Evolutionary conservation across 2,113 vertebrate genomes (phyloP).

Genomic region (Apistogramma diplotaenia): DNA sequence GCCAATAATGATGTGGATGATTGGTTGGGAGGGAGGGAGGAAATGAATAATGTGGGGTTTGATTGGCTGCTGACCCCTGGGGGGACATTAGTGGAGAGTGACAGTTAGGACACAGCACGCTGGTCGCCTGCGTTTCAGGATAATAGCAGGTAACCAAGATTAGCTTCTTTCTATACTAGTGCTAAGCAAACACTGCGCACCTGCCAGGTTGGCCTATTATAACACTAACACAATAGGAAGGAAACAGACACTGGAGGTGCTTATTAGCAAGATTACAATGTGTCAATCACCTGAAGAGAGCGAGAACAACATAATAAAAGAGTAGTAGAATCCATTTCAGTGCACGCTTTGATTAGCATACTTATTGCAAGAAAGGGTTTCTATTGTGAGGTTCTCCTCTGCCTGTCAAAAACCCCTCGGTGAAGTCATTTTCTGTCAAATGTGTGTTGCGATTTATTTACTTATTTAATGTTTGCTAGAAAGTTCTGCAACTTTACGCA

Average conservation of each 20-base stretch:
- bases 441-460: background rate
- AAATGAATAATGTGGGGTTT: conserved; percentile 47
- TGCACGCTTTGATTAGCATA: conserved; percentile 65
- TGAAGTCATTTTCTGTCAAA: conserved; percentile 22
- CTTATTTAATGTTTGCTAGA: background rate
- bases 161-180: conserved; percentile 28
- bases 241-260: conserved; percentile 49
- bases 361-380: conserved; percentile 50
- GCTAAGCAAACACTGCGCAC: conserved; percentile 26
- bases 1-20: conserved; percentile 46
- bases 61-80: conserved; percentile 61
- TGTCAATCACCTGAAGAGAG: conserved; percentile 63
- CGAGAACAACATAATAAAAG: conserved; percentile 62
- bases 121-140: conserved; percentile 34
- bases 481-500: conserved; percentile 24
- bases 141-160: conserved; percentile 53
- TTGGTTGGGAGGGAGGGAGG: conserved; percentile 31
- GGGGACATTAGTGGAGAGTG: conserved; percentile 37
- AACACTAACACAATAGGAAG: conserved; percentile 47
- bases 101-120: conserved; percentile 1
- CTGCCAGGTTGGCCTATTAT: conserved; percentile 50
- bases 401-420: conserved; percentile 43
- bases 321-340: conserved; percentile 61
- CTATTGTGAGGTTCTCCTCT: conserved; percentile 28
- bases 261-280: conserved; percentile 72